phyloP scores from a whole-genome alignment of 2,113 vertebrate species.

The Neodontobutis hainanensis region DNA sequence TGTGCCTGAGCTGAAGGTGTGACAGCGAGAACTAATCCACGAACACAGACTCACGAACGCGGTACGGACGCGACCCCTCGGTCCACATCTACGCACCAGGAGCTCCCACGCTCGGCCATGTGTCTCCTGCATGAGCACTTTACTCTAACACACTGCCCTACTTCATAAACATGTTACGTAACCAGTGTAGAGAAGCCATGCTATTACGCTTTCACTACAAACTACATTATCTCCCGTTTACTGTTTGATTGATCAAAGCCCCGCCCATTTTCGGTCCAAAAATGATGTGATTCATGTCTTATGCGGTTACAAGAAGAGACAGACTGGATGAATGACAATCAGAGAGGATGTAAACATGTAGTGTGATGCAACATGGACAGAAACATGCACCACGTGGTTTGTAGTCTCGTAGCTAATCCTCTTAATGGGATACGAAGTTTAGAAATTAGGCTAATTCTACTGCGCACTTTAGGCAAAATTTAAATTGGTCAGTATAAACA shows the following conservation, averaged over 20 bases:
- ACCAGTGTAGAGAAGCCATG: background rate
- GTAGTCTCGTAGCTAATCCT: background rate
- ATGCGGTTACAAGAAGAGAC: background rate
- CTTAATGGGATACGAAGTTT: background rate
- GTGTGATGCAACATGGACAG: background rate
- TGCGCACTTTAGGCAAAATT: background rate
- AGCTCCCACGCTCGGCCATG: background rate
- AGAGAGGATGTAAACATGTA: conserved; percentile 2
- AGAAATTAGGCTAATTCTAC: background rate
- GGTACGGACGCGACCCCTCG: background rate
- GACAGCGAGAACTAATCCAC: conserved; percentile 43
- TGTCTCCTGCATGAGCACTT: background rate
- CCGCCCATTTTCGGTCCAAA: too few species aligned
- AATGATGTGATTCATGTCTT: background rate
- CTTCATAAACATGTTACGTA: conserved; percentile 9
- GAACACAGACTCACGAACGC: too few species aligned
- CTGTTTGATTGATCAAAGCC: background rate
- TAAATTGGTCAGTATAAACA: too few species aligned
- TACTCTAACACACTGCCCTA: conserved; percentile 4
- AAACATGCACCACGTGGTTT: background rate
- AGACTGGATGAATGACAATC: background rate
- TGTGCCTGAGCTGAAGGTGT: conserved; percentile 40
- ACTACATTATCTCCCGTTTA: too few species aligned
- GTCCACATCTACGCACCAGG: background rate
- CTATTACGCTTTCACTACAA: background rate